A percentile compares a stretch with the other conserved stretches of the same genome.
phyloP scores from a whole-genome alignment of 2,888 invertebrate genomes.

The Ditula angustiorana region DNA sequence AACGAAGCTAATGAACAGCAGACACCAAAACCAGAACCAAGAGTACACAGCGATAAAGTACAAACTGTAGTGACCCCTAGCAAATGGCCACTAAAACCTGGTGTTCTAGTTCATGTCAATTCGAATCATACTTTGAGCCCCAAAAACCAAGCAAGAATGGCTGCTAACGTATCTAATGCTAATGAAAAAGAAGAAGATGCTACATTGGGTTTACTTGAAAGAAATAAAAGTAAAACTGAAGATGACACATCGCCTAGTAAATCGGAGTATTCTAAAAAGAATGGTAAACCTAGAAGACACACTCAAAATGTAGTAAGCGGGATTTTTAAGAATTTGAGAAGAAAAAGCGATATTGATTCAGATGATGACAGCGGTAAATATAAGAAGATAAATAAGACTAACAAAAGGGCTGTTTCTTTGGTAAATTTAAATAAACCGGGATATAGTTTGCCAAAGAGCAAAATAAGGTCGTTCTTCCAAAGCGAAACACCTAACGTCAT shows the following conservation, averaged over 20 bases:
- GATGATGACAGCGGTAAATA: conserved; percentile 80
- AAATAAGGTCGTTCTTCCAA: conserved; percentile 77
- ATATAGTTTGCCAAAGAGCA: conserved; percentile 68
- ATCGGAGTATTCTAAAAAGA: conserved; percentile 73
- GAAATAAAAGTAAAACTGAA: conserved; percentile 60
- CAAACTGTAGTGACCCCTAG: conserved; percentile 82
- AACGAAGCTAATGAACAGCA: conserved; percentile 55
- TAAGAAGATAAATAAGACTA: conserved; percentile 79
- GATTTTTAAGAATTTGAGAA: conserved; percentile 70
- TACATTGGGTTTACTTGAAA: conserved; percentile 76
- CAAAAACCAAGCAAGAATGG: conserved; percentile 77
- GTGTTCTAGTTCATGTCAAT: conserved; percentile 95
- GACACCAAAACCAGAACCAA: conserved; percentile 60
- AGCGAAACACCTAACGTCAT: conserved; percentile 79
- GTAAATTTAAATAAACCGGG: conserved; percentile 71
- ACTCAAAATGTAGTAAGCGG: conserved; percentile 70
- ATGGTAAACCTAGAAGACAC: conserved; percentile 66
- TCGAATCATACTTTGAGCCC: conserved; percentile 90
- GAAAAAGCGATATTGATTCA: conserved; percentile 69
- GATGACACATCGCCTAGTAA: conserved; percentile 51
- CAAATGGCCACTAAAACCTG: conserved; percentile 95
- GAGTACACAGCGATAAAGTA: conserved; percentile 58
- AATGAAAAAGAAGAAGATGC: conserved; percentile 52
- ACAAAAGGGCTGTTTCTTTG: conserved; percentile 76
- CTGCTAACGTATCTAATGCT: conserved; percentile 44